These are phyloP conservation scores for Ophioninae sp. DNA, from an alignment of 2,888 invertebrate species.

Conservation along the genomic window DNA sequence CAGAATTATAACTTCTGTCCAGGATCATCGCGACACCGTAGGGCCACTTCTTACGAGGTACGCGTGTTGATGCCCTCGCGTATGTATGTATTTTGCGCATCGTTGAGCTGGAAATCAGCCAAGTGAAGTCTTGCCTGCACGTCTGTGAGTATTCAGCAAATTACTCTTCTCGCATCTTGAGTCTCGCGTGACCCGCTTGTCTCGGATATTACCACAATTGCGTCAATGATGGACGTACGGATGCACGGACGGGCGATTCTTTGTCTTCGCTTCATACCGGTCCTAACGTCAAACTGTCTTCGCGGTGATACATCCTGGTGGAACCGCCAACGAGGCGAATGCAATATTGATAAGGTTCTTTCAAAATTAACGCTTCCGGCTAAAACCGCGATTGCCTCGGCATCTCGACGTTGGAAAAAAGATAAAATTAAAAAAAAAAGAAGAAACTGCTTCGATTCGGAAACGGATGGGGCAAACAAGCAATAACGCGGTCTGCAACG, in stretches of 20 bases:
- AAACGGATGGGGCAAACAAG: slow-evolving; percentile 30
- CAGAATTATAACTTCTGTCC: slow-evolving; percentile 58
- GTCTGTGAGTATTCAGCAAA: slow-evolving; percentile 59
- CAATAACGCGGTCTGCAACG: slow-evolving; percentile 53
- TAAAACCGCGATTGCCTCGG: slow-evolving; percentile 14
- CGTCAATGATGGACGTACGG: slow-evolving; percentile 38
- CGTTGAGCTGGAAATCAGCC: slow-evolving; percentile 59
- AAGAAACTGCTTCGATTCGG: slow-evolving; percentile 51
- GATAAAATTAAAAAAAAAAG: slow-evolving; percentile 21
- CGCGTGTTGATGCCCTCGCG: not conserved
- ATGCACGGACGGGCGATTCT: slow-evolving; percentile 22
- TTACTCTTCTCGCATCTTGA: slow-evolving; percentile 48
- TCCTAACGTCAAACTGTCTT: slow-evolving; percentile 21
- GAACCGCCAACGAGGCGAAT: not conserved
- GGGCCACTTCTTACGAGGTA: slow-evolving; percentile 34
- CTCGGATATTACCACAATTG: slow-evolving; percentile 59
- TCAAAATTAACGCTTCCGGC: slow-evolving; percentile 6
- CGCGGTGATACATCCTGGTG: slow-evolving; percentile 14
- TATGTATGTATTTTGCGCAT: slow-evolving; percentile 8
- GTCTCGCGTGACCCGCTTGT: slow-evolving; percentile 36
- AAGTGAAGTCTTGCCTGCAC: slow-evolving; percentile 55
- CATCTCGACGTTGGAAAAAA: not conserved
- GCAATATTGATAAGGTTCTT: slow-evolving; percentile 2
- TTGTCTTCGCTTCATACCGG: slow-evolving; percentile 35
- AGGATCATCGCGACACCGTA: slow-evolving; percentile 37